Evolutionary conservation across 2,888 invertebrate genomes (phyloP).

Genomic region (Zelleria hepariella): DNA sequence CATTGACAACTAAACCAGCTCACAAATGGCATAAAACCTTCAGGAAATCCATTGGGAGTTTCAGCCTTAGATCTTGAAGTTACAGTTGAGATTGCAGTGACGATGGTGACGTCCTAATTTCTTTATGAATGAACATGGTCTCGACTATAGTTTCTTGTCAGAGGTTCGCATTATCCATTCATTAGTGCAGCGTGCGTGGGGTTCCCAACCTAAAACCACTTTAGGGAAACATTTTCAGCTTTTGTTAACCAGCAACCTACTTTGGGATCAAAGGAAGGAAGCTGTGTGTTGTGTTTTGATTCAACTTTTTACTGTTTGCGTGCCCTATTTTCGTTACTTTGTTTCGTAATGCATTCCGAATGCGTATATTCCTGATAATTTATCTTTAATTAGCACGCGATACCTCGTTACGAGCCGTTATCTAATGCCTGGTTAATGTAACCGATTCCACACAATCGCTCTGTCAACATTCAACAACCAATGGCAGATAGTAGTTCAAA

Average conservation of each 20-base stretch:
- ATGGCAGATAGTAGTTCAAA: background rate
- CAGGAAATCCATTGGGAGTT: background rate
- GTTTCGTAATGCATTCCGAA: background rate
- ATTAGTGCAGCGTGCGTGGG: slow-evolving; percentile 5
- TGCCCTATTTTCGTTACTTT: background rate
- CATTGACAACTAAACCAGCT: slow-evolving; percentile 10
- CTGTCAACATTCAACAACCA: background rate
- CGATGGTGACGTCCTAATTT: slow-evolving; percentile 2
- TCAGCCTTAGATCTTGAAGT: background rate
- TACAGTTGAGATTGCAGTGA: background rate
- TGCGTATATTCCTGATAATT: background rate
- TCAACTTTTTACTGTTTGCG: background rate
- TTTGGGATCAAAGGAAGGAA: background rate
- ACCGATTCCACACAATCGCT: background rate
- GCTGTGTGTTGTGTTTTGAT: background rate
- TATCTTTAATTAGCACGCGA: background rate
- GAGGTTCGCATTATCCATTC: slow-evolving; percentile 10
- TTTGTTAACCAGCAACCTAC: background rate
- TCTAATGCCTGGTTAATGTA: background rate
- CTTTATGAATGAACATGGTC: slow-evolving; percentile 24
- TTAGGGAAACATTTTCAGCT: background rate
- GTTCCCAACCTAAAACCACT: slow-evolving; percentile 5
- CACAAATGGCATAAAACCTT: background rate
- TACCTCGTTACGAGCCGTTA: background rate
- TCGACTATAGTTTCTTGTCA: slow-evolving; percentile 7